Percentiles rank a stretch among this genome's conserved stretches.
Evolutionary conservation across 2,888 invertebrate species (phyloP).

Genomic region (Vandiemenella viatica): DNA sequence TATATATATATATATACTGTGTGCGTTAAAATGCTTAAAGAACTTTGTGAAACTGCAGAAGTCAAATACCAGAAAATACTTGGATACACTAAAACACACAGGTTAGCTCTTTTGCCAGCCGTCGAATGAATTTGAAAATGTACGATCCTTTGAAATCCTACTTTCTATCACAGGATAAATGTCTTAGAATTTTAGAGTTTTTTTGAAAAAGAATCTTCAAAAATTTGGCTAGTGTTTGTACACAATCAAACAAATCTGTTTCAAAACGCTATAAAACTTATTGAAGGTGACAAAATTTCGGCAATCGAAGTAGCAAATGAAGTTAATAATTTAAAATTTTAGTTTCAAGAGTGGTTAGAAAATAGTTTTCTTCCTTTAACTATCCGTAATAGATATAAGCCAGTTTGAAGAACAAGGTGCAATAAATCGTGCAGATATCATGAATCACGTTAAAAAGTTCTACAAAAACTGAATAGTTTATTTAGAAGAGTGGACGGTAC

Average conservation of each 20-base stretch:
- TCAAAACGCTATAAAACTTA: not conserved
- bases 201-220: conserved; percentile 14
- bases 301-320: too few species aligned
- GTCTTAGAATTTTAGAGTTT: conserved; percentile 17
- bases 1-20: conserved; percentile 25
- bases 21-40: conserved; percentile 21
- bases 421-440: too few species aligned
- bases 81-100: conserved; percentile 19
- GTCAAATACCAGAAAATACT: conserved; percentile 22
- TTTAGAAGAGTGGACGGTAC: not conserved
- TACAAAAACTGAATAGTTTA: too few species aligned
- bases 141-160: conserved; percentile 13
- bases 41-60: too few species aligned
- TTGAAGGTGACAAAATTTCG: not conserved
- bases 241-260: not conserved
- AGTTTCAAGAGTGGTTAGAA: too few species aligned
- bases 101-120: conserved; percentile 20
- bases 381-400: too few species aligned
- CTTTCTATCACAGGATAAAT: not conserved
- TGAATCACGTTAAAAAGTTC: too few species aligned
- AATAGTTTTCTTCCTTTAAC: too few species aligned
- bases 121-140: conserved; percentile 21
- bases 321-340: too few species aligned
- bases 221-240: conserved; percentile 1
- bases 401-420: too few species aligned